Base-by-base conservation (phyloP, 2,888 invertebrate species). In the Pinctada fucata region DNA sequence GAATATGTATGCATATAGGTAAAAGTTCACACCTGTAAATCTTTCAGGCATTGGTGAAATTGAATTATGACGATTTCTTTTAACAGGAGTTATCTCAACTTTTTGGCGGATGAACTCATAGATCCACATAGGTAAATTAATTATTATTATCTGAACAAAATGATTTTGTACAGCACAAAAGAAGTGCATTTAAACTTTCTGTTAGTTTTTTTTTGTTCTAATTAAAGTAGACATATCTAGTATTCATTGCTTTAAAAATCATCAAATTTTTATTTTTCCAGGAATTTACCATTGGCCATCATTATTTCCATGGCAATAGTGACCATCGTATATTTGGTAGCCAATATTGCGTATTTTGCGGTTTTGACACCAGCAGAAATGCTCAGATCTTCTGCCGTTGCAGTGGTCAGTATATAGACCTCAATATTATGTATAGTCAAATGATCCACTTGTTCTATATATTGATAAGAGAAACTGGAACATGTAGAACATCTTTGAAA, bases 331-430 rank as follows among this genome's bases (percentile, higher is more conserved):
- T 91, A 91, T 78, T 83, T 91, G 64, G 82, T 89, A 2, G 88
- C 89, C 3, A 91, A 91, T 78, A 82, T 91, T 3, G 89, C 91
- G 3, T 91, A 91, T 76, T 87, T 90, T 51, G 85, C 89, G 6
- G 90, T 91, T 2, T 85, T 91, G 16, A 84, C 90, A 0, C 89
- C 90, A 2, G 48, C 79, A 13, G 89, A 90, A 65, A 88, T 91
- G 84, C 79, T 91, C 31, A 69, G 81, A 49, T 90, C 90, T 2
- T 85, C 89, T 4, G 90, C 90, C 50, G 90, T 90, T 3, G 90
- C 89, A 3, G 96, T 96, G 91, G 96, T 96, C 93, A 94, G 94
- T 92, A 73, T 8, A 68, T 51, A 0, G n/a, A 45, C 13, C 2
- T 50, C 13, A 10, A n/a, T 63, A n/a, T 31, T 31, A 31, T 1